Evolutionary conservation across 2,113 vertebrate species (phyloP), one percentile per base, ranked within the genome.

Genomic region (Egretta garzetta): DNA sequence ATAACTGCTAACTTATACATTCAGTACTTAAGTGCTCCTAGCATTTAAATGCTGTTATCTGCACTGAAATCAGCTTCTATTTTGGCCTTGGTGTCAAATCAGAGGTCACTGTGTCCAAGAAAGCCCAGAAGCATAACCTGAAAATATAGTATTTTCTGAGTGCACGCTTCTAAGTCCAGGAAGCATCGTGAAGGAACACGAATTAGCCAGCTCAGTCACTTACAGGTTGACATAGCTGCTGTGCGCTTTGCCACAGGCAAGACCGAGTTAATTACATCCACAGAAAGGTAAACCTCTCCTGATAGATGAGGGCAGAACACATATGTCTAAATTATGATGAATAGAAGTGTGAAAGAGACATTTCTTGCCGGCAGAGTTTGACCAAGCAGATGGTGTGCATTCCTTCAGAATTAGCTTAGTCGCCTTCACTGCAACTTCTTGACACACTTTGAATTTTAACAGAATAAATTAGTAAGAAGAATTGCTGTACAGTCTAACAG

Each of bases 341-440:
- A 80, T 62, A 66, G 4, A 73, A 39, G 32, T 80, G 26, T 82
- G 63, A 93, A 80, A 82, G 43, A 49, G 21, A 41, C 30, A 72
- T 60, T 88, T 92, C 77, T 84, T 86, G 37, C 28, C 3, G 4
- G 37, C 84, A 91, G 60, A 85, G 26, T 67, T 83, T 80, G 85
- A 88, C 52, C 50, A 56, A 83, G 33, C 22, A 95, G 47, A 67
- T 80, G 0, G 11, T 50, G 62, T 22, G 12, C 33, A 85, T 88
- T 92, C 76, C 50, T 88, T 60, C 55, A 67, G 39, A 80, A 91
- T 96, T 82, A 94, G 14, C 77, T 88, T 92, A 80, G 27, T 63
- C 13, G 10, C 35, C 45, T 81, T 83, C 43, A 14, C n/a, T 63
- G 59, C 16, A 80, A 73, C 52, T 41, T 79, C 32, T 71, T 80